phyloP scores from a whole-genome alignment of 2,113 vertebrate species.

The Perca fluviatilis region DNA sequence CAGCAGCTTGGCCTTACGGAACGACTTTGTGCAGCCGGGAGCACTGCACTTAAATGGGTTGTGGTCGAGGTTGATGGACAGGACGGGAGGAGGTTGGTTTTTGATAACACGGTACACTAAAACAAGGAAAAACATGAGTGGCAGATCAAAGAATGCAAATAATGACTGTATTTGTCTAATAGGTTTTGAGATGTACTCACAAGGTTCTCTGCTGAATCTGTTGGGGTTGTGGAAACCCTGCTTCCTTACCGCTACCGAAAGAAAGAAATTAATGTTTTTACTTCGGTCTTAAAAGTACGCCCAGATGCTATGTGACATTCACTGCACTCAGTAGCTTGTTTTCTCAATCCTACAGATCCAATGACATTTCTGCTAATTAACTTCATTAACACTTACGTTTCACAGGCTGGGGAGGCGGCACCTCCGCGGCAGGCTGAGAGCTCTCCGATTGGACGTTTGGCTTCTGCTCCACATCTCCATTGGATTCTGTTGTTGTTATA shows the following conservation, averaged over 20 bases:
- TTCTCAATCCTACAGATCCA: conserved; percentile 1
- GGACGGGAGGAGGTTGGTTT: conserved; percentile 86
- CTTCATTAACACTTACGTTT: conserved; percentile 71
- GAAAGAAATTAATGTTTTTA: neutral
- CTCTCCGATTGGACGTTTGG: conserved; percentile 67
- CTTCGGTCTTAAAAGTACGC: neutral
- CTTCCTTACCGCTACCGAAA: conserved; percentile 80
- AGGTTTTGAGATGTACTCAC: conserved; percentile 73
- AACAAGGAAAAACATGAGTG: neutral
- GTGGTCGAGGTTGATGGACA: conserved; percentile 92
- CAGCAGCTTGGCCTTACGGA: conserved; percentile 96
- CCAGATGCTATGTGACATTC: neutral
- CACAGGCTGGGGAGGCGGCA: conserved; percentile 66
- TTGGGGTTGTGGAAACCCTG: conserved; percentile 87
- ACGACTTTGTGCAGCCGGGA: conserved; percentile 94
- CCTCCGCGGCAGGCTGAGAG: conserved; percentile 55
- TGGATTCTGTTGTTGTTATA: conserved; percentile 61
- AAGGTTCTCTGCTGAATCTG: conserved; percentile 87
- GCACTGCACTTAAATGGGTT: conserved; percentile 95
- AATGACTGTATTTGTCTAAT: neutral
- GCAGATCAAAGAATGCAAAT: neutral
- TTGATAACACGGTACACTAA: conserved; percentile 92
- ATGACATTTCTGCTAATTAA: neutral
- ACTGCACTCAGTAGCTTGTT: neutral
- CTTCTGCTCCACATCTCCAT: conserved; percentile 61